Evolutionary conservation across 2,113 vertebrate genomes (phyloP).

Genomic region (Phalacrocorax carbo): DNA sequence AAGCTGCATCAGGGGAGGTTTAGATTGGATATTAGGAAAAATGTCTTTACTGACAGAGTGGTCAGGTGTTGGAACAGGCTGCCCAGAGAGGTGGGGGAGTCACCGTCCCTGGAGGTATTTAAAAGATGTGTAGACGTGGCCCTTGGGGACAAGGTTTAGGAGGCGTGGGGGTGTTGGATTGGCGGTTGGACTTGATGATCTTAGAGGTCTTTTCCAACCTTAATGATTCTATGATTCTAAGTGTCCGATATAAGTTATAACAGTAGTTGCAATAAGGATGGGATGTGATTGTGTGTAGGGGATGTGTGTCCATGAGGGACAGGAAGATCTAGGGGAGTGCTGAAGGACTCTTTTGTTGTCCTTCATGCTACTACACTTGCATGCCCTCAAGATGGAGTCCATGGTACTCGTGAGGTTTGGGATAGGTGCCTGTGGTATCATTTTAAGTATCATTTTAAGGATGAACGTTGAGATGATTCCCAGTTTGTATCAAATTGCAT

Average conservation of each 20-base stretch:
- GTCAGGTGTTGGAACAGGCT: no score
- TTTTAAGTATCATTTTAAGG: neutral
- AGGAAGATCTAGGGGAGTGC: neutral
- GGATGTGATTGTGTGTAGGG: neutral
- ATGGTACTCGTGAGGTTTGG: neutral
- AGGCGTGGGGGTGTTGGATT: no score
- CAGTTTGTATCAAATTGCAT: neutral
- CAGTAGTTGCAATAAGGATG: neutral
- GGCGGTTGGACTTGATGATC: no score
- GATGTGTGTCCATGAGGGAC: neutral
- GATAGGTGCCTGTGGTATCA: neutral
- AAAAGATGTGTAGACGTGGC: no score
- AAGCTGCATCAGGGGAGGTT: no score
- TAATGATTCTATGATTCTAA: neutral
- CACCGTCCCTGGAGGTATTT: no score
- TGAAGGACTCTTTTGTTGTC: neutral
- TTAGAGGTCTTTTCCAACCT: no score
- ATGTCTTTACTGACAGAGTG: no score
- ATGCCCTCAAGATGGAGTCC: neutral
- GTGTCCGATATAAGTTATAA: neutral
- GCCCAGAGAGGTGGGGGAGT: no score
- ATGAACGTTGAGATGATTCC: neutral
- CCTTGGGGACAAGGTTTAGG: no score
- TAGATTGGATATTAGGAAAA: no score
- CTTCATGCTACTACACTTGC: neutral